Base-by-base conservation (phyloP, 2,797 vertebrate species). In the Catostomus latipinnis region DNA sequence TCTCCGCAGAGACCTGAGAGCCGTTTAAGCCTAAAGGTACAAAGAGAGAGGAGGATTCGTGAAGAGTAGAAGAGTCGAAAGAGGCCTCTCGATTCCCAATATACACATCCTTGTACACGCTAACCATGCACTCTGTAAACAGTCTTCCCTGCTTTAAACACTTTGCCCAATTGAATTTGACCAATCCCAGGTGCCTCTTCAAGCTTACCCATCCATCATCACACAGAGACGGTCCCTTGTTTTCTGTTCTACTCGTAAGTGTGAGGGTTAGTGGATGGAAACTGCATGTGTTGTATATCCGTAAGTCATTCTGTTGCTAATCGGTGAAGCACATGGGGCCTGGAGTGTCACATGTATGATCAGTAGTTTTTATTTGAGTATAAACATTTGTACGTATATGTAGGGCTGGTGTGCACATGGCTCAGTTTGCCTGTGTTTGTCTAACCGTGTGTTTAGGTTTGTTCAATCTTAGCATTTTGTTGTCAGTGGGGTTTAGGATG, bases 111-210 rank as follows among this genome's bases (percentile, higher is more conserved):
- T 34, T 4, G 34, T 34, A 34, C 34, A 34, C 34, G 34, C 50
- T 45, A 49, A 10, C 61, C 53, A 70, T 79, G 63, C 84, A 49
- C 60, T 72, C 46, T 49, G 74, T 50, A 73, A 53, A 52, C 61
- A n/a, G 16, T 45, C 67, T 46, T 8, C n/a, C 49, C 49, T 52
- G 52, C 52, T 54, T 78, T 72, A 82, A 80, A 84, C 46, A 16
- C 12, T 50, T 48, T 16, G 13, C 82, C 61, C 67, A 72, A 77
- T 81, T 85, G 74, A 81, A 72, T 83, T 79, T 78, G 56, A 43
- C 22, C 65, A 13, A 61, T 78, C 81, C 71, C 73, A n/a, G 1
- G 56, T 76, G 84, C 10, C 60, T 58, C 45, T 22, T 81, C 22
- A 58, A 52, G 69, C 50, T 60, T 46, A 63, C 16, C 50, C 73